Conservation (phyloP, 2,888 invertebrate species). For the Coronaproctus castanopsis region DNA sequence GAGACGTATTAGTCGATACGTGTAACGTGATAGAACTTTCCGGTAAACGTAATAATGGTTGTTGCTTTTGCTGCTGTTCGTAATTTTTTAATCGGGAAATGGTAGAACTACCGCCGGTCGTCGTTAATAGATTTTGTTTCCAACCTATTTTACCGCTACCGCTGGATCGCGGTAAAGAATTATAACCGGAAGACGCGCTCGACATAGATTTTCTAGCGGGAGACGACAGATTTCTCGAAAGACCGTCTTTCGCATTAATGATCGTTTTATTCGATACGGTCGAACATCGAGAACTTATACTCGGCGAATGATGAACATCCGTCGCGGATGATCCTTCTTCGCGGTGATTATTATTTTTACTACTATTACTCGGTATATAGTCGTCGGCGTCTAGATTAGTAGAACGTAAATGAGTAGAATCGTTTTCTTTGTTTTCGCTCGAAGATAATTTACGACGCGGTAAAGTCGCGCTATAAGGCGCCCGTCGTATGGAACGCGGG, state of each 20-base stretch:
- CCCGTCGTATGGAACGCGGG: conserved; percentile 12
- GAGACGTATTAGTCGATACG: conserved; percentile 14
- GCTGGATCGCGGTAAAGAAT: conserved; percentile 23
- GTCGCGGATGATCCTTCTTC: not conserved
- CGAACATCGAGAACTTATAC: conserved; percentile 14
- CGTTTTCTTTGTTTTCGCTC: conserved; percentile 1
- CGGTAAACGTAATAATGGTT: not conserved
- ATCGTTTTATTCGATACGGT: conserved; percentile 19
- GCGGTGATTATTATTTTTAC: not conserved
- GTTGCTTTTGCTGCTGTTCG: not conserved
- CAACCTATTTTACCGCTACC: conserved; percentile 1
- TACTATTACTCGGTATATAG: too few relatives aligned
- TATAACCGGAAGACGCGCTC: conserved; percentile 25
- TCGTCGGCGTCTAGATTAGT: not conserved
- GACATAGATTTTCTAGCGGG: conserved; percentile 20
- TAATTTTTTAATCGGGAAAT: not conserved
- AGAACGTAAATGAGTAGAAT: not conserved
- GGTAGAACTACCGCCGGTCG: not conserved
- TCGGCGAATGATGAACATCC: conserved; percentile 6
- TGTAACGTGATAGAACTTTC: conserved; percentile 24
- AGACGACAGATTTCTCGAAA: conserved; percentile 14
- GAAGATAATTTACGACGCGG: conserved; percentile 16
- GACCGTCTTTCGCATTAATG: conserved; percentile 11
- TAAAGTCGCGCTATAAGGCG: conserved; percentile 17
- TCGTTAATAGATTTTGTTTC: not conserved